Evolutionary conservation across 2,888 invertebrate genomes (phyloP).

Genomic region (Netelia melanura): DNA sequence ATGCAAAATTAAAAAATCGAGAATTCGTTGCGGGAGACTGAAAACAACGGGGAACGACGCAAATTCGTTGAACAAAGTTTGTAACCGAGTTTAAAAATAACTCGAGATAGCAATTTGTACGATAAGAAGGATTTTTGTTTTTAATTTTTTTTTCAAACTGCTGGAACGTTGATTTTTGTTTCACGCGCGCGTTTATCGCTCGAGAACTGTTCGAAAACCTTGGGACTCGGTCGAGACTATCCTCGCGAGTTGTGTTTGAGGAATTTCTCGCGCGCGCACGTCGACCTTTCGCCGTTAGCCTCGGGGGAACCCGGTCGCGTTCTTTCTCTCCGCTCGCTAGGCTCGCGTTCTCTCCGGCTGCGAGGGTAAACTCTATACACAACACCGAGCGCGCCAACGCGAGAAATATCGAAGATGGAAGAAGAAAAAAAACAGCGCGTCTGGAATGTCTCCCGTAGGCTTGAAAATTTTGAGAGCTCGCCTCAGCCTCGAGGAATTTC

Average conservation of each 20-base stretch:
- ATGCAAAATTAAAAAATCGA: no score
- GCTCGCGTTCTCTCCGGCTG: slow-evolving; percentile 51
- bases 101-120: no score
- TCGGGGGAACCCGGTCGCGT: slow-evolving; percentile 60
- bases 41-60: no score
- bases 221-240: slow-evolving; percentile 5
- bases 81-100: no score
- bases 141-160: background rate
- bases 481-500: slow-evolving; percentile 59
- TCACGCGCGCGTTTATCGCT: no score
- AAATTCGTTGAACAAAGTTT: no score
- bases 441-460: slow-evolving; percentile 60
- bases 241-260: slow-evolving; percentile 42
- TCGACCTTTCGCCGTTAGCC: slow-evolving; percentile 70
- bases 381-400: background rate
- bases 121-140: background rate
- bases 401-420: slow-evolving; percentile 35
- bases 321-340: slow-evolving; percentile 8
- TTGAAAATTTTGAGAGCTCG: slow-evolving; percentile 64
- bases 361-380: slow-evolving; percentile 8
- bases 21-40: no score
- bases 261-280: slow-evolving; percentile 67
- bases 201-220: slow-evolving; percentile 51
- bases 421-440: slow-evolving; percentile 54
- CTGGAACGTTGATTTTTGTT: background rate